Percentiles rank a stretch among this genome's conserved stretches.
These are phyloP conservation scores for Brotula barbata DNA, from an alignment of 2,797 vertebrate species.

Conservation along the genomic window DNA sequence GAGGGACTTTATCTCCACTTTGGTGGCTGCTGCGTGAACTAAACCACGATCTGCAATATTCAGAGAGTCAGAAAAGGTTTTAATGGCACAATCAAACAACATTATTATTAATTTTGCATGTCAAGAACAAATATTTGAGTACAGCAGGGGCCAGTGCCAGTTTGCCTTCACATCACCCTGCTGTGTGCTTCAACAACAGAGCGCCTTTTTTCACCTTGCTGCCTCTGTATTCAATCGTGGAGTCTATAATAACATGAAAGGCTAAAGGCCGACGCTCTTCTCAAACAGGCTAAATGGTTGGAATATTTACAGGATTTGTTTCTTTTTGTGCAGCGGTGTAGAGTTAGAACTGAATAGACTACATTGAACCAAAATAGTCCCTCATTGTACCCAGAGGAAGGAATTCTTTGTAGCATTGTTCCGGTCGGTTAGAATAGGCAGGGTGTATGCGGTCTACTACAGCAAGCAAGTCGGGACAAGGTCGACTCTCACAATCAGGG, in stretches of 20 bases:
- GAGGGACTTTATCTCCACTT: no score
- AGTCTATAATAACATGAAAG: slow-evolving; percentile 16
- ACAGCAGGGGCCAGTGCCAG: no score
- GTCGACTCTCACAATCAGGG: slow-evolving; percentile 60
- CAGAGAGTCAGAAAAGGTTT: no score
- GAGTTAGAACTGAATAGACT: slow-evolving; percentile 28
- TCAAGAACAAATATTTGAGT: no score
- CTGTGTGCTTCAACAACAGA: background rate
- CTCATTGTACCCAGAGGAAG: slow-evolving; percentile 16
- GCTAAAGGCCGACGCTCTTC: background rate
- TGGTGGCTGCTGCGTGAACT: no score
- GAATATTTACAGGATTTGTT: slow-evolving; percentile 19
- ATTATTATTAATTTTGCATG: no score
- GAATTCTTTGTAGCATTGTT: slow-evolving; percentile 51
- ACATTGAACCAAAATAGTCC: slow-evolving; percentile 25
- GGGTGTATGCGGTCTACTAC: slow-evolving; percentile 46
- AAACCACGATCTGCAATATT: no score
- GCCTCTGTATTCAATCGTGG: background rate
- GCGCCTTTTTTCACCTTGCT: background rate
- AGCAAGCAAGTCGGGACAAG: slow-evolving; percentile 68
- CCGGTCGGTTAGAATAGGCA: slow-evolving; percentile 36
- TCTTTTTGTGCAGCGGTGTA: slow-evolving; percentile 27
- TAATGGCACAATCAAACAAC: no score
- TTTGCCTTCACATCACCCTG: slow-evolving; percentile 4
- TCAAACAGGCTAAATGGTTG: slow-evolving; percentile 27